Evolutionary conservation across 2,797 vertebrate genomes (phyloP).

Genomic region (Pseudochirops corinnae): DNA sequence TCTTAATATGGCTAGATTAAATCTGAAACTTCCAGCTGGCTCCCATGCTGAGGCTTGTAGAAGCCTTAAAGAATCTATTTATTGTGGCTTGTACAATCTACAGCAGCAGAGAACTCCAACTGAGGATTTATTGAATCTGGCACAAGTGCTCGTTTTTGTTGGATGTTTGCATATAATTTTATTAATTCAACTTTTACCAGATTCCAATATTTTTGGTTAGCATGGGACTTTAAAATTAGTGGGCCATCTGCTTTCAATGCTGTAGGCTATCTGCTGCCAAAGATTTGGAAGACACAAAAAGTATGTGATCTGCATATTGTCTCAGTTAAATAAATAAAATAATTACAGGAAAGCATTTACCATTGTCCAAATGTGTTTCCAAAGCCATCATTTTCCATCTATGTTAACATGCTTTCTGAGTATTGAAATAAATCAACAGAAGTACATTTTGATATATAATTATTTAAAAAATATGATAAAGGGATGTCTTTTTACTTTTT

Average conservation of each 20-base stretch:
- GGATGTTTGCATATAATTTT: slow-evolving; percentile 79
- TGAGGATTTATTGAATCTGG: slow-evolving; percentile 73
- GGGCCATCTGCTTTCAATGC: slow-evolving; percentile 73
- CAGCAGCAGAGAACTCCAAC: slow-evolving; percentile 46
- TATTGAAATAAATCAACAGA: slow-evolving; percentile 25
- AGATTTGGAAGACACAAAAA: slow-evolving; percentile 59
- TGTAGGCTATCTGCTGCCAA: slow-evolving; percentile 62
- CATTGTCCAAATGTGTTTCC: slow-evolving; percentile 60
- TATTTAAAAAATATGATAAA: neutral
- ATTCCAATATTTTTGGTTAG: slow-evolving; percentile 79
- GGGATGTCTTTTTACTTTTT: neutral
- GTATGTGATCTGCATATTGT: slow-evolving; percentile 32
- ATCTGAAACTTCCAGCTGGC: slow-evolving; percentile 66
- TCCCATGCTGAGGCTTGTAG: slow-evolving; percentile 52
- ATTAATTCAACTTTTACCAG: slow-evolving; percentile 79
- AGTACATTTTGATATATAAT: neutral
- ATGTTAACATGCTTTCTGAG: slow-evolving; percentile 31
- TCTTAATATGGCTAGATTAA: slow-evolving; percentile 61
- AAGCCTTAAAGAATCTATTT: slow-evolving; percentile 66
- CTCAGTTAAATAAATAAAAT: slow-evolving; percentile 64
- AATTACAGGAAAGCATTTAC: slow-evolving; percentile 45
- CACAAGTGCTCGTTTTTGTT: slow-evolving; percentile 63
- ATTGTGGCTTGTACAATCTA: slow-evolving; percentile 26
- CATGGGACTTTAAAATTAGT: slow-evolving; percentile 71
- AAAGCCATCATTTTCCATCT: slow-evolving; percentile 44